These are phyloP conservation scores for Pyrocoelia pectoralis DNA, from an alignment of 2,888 invertebrate species.

Conservation along the genomic window DNA sequence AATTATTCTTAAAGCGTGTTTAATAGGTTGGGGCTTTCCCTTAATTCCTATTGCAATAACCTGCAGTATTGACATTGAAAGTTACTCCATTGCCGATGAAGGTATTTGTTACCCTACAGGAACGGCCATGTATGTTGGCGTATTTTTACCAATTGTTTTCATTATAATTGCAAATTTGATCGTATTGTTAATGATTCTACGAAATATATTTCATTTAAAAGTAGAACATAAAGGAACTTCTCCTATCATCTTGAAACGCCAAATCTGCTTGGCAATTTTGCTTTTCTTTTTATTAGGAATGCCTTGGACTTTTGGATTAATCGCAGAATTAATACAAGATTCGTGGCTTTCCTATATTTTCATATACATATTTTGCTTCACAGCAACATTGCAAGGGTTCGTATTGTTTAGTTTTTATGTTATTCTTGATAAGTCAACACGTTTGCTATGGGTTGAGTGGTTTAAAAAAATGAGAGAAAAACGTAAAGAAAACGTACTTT, in stretches of 20 bases:
- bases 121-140: slow-evolving; percentile 63
- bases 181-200: slow-evolving; percentile 67
- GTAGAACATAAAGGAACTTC: slow-evolving; percentile 43
- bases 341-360: slow-evolving; percentile 44
- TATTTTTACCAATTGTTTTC: slow-evolving; percentile 64
- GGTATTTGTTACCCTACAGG: slow-evolving; percentile 66
- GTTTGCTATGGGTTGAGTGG: slow-evolving; percentile 61
- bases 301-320: slow-evolving; percentile 68
- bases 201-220: slow-evolving; percentile 58
- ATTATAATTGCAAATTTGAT: slow-evolving; percentile 66
- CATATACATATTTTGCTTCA: slow-evolving; percentile 64
- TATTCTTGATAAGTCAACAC: slow-evolving; percentile 66
- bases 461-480: slow-evolving; percentile 8
- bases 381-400: slow-evolving; percentile 67
- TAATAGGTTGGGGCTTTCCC: slow-evolving; percentile 72
- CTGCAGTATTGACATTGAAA: slow-evolving; percentile 59
- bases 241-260: slow-evolving; percentile 62
- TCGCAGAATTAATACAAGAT: slow-evolving; percentile 56
- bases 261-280: slow-evolving; percentile 66
- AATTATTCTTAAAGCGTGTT: slow-evolving; percentile 68
- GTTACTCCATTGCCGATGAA: slow-evolving; percentile 61
- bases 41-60: slow-evolving; percentile 64
- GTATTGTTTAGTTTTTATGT: slow-evolving; percentile 70
- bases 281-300: slow-evolving; percentile 69
- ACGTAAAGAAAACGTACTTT: too few relatives aligned